Evolutionary conservation across 1,140 invertebrate genomes (phyloP).

Genomic region (Sycophila sp.): DNA sequence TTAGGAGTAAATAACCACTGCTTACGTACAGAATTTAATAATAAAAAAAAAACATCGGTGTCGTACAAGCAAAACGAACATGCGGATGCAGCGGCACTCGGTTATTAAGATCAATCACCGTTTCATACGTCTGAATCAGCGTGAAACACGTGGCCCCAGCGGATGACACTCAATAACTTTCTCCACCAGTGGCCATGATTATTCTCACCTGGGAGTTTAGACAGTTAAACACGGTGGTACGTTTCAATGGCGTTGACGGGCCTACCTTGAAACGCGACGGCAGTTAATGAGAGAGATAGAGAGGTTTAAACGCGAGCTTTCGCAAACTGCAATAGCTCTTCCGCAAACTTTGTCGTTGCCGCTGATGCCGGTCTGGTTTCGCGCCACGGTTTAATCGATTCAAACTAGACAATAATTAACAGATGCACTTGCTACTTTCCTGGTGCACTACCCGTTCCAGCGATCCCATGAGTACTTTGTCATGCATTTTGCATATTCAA

Average conservation of each 20-base stretch:
- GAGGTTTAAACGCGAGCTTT: not conserved
- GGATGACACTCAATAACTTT: constrained; percentile 14
- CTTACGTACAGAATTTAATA: no score
- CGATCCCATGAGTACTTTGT: no score
- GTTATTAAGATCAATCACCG: constrained; percentile 12
- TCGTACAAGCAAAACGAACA: no score
- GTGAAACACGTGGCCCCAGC: not conserved
- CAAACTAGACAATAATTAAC: constrained; percentile 29
- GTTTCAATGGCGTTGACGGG: constrained; percentile 30
- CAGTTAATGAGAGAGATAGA: not conserved
- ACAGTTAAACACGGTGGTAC: constrained; percentile 26
- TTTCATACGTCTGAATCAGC: no score
- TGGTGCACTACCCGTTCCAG: not conserved
- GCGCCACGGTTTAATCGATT: constrained; percentile 20
- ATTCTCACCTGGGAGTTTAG: constrained; percentile 35
- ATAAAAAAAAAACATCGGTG: no score
- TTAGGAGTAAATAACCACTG: no score
- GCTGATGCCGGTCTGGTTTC: not conserved
- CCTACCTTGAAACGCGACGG: not conserved
- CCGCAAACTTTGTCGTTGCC: constrained; percentile 16
- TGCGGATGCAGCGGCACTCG: not conserved
- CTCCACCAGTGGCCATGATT: not conserved
- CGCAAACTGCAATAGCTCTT: constrained; percentile 25
- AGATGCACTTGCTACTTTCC: not conserved
- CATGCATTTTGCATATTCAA: no score